phyloP scores from a whole-genome alignment of 2,888 invertebrate genomes.

The Sepiola atlantica region DNA sequence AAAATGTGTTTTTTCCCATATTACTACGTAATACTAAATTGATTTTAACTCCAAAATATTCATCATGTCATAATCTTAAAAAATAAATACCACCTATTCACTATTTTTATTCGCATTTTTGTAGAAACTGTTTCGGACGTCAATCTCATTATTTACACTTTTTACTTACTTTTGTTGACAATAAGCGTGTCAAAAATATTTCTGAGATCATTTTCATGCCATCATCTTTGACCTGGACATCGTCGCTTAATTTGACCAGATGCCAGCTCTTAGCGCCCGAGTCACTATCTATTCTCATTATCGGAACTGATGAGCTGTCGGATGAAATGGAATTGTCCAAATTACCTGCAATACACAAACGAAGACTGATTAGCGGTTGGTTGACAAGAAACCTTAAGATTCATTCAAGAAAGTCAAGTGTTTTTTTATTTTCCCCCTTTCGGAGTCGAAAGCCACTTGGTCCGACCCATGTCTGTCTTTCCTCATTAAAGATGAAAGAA shows the following conservation, averaged over 20 bases:
- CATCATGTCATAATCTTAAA: too few relatives aligned
- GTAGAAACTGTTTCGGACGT: background rate
- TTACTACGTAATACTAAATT: too few relatives aligned
- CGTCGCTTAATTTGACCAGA: slow-evolving; percentile 67
- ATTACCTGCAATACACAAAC: slow-evolving; percentile 57
- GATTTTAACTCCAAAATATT: too few relatives aligned
- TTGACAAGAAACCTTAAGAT: background rate
- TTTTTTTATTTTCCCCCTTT: background rate
- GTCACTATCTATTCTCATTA: slow-evolving; percentile 65
- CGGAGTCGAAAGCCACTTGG: background rate
- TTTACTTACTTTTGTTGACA: slow-evolving; percentile 89
- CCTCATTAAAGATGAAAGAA: background rate
- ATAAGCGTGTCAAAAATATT: slow-evolving; percentile 95
- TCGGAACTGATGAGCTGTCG: slow-evolving; percentile 63
- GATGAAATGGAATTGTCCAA: slow-evolving; percentile 67
- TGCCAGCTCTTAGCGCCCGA: slow-evolving; percentile 67
- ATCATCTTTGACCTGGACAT: slow-evolving; percentile 64
- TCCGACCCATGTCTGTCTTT: background rate
- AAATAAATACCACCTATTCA: too few relatives aligned
- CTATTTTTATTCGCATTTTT: background rate
- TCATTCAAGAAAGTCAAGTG: background rate
- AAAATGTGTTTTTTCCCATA: too few relatives aligned
- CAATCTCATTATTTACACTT: too few relatives aligned
- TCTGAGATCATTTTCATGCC: slow-evolving; percentile 88
- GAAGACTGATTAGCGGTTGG: background rate